A percentile compares a stretch with the other conserved stretches of the same genome.
These are phyloP conservation scores for Lasioglossum baleicum DNA, from an alignment of 1,140 invertebrate genomes.

Conservation along the genomic window DNA sequence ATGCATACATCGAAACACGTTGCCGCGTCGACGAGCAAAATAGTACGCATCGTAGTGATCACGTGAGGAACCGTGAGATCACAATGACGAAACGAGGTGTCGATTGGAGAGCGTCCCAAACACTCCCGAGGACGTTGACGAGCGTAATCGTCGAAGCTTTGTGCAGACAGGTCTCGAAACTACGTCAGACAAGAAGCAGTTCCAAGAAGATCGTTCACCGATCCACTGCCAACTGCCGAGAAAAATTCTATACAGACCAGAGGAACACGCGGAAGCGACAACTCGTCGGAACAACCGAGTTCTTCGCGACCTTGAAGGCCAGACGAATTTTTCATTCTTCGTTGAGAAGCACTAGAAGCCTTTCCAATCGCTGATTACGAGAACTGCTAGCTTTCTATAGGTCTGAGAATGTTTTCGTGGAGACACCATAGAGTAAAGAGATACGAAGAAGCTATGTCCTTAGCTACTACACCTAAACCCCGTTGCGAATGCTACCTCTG, in stretches of 20 bases:
- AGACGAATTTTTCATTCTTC: too few species aligned
- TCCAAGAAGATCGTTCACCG: constrained; percentile 35
- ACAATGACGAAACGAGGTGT: constrained; percentile 7
- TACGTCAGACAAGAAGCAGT: constrained; percentile 31
- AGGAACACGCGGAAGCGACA: not conserved
- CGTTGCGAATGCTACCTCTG: too few species aligned
- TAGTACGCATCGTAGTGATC: not conserved
- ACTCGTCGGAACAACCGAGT: not conserved
- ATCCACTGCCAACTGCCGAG: constrained; percentile 15
- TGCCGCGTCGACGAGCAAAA: not conserved
- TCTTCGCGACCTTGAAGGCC: too few species aligned
- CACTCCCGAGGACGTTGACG: not conserved
- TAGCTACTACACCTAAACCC: too few species aligned
- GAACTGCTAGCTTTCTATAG: too few species aligned
- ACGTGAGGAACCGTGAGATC: not conserved
- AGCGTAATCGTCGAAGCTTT: not conserved
- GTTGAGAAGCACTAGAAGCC: too few species aligned
- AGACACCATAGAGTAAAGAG: too few species aligned
- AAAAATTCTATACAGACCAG: not conserved
- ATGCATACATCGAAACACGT: not conserved
- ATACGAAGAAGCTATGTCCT: too few species aligned
- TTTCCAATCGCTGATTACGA: too few species aligned
- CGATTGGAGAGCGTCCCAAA: not conserved
- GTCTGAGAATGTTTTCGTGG: too few species aligned
- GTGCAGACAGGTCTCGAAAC: constrained; percentile 24